Base-by-base conservation (phyloP, 1,140 invertebrate genomes). In the Thaumatotibia leucotreta region DNA sequence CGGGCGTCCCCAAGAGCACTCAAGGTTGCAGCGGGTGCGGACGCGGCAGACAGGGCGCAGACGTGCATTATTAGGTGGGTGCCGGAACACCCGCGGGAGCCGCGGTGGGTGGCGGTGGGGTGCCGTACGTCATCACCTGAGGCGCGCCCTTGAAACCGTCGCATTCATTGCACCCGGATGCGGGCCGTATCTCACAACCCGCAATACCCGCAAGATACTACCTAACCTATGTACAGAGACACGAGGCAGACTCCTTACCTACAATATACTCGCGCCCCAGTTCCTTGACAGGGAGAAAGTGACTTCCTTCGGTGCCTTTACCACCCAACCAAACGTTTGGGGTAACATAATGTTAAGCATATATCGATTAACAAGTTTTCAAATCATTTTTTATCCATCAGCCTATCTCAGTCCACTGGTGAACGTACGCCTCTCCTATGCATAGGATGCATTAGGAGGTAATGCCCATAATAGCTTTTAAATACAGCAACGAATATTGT, bases 51-150 rank as follows among this genome's bases (percentile, higher is more conserved):
- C 90, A 80, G 82, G 80, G 84, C 80, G 84, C 83, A 91, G 90
- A 91, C 90, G 85, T 91, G 88, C 88, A 91, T 91, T 91, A 91
- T 91, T 90, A 91, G 88, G 89, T 88, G 86, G 88, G 87, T 88
- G 85, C 82, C 83, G 86, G 80, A 86, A 87, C 86, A 86, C 84
- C 82, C 86, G 83, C 79, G 84, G 82, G 83, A 76, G 83, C 65
- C 70, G 66, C 73, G 76, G 81, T 65, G 67, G 73, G 73, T 20
- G 80, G 81, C 67, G 76, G 80, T 75, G 82, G 84, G 86, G 83
- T 77, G 80, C 83, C 79, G 86, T 89, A 88, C 88, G 88, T 89
- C 88, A 90, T 88, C 88, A 90, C 86, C 86, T 88, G 88, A 86
- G 86, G 86, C 84, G 88, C 84, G 88, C 80, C 88, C 88, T 90